Evolutionary conservation across 2,797 vertebrate genomes (phyloP), one percentile per base, ranked within the genome.

Genomic region (Eutrigla gurnardus): DNA sequence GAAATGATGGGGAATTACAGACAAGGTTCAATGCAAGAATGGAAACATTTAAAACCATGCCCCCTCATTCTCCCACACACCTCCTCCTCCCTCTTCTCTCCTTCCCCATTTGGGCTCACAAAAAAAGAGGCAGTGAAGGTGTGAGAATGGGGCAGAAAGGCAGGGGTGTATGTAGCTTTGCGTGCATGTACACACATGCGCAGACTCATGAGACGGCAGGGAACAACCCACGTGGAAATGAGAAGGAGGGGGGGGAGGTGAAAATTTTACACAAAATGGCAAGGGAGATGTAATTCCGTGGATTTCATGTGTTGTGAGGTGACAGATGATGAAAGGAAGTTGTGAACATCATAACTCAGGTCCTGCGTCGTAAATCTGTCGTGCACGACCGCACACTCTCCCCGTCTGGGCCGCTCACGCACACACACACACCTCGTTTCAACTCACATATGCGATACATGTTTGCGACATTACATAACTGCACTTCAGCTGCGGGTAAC

Each of bases 201-300:
- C 69, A 77, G 63, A 73, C 60, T 65, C 9, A 7, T 53, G 65
- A 73, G 72, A 53, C 4, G 14, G 35, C 36, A 57, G 46, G 74
- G 57, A 61, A 49, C 13, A 18, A 60, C 42, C 66, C 59, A 59
- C 4, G 14, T 65, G 60, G 68, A 84, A 78, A 74, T 17, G 35
- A 43, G 37, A 17, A 46, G 32, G 47, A 17, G 11, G 53, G 49
- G 15, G 49, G 7, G 32, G 33, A 90, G 80, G 91, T 91, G 88
- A 87, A 81, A 78, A 91, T 87, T 93, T 93, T 89, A 92, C 83
- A 90, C 72, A 74, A 85, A 88, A 89, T 83, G 75, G 73, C 80
- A 84, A 82, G 83, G 81, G 77, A 83, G 66, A 80, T 82, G 65
- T 77, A 86, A 88, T 82, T 80, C 80, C 18, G 53, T 84, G 74